Base-by-base conservation (phyloP, 1,140 invertebrate species). In the Sitobion miscanthi region DNA sequence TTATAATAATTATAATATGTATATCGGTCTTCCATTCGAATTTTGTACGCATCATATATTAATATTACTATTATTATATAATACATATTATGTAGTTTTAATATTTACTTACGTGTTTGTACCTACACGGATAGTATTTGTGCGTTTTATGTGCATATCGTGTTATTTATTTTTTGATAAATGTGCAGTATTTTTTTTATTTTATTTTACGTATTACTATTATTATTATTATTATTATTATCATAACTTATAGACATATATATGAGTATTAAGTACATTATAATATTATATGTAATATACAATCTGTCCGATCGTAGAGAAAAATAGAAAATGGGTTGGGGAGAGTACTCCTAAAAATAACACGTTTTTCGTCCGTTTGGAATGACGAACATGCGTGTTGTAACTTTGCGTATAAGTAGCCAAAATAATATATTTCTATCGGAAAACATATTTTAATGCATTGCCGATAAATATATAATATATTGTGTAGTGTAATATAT, bases 91-190 rank as follows among this genome's bases (percentile, higher is more conserved):
- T 38, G 38, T 38, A 38, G 38, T 38, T 38, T 38, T 38, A 38
- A 38, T 38, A 38, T 38, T 38, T 38, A 38, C 38, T 38, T 82
- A 49, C 77, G 69, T 42, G 91, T 45, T n/a, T 85, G 23, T 35
- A 35, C 2, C 11, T 47, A 47, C 30, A 25, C 38, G 38, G 9
- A 42, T 92, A 45, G 42, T 57, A 57, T 57, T 17, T 57, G 7
- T 57, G 38, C 35, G 25, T 88, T 52, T 23, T 88, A 88, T 90
- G 88, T 62, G 38, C 86, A 88, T 82, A 11, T 91, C 7, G 17
- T 85, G 35, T 92, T 93, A 93, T 93, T 93, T 93, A 93, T 86
- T 93, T 93, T 30, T 93, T 52, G 49, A 93, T 57, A 93, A 86
- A 86, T 93, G 69, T 86, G 35, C 77, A 85, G 47, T 54, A 92